These are phyloP conservation scores for Aphaenogaster rudis DNA, from an alignment of 1,140 invertebrate species.

Conservation along the genomic window DNA sequence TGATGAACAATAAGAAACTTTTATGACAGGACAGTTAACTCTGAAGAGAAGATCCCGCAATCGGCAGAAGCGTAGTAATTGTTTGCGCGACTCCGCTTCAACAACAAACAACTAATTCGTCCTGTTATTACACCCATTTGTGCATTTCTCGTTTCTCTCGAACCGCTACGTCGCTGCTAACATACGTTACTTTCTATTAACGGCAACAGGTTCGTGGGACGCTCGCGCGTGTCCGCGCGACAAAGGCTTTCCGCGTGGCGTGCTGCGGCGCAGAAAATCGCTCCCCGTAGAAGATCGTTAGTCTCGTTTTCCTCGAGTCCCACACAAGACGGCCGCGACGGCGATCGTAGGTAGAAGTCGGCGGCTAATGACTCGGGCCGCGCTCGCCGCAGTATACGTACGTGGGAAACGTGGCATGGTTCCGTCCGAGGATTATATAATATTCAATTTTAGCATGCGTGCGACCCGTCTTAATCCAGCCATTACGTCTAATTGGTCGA, in stretches of 20 bases:
- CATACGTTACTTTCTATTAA: constrained; percentile 41
- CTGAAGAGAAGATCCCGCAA: background rate
- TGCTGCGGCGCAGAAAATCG: constrained; percentile 54
- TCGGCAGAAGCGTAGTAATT: background rate
- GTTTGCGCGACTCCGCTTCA: background rate
- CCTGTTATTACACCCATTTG: constrained; percentile 5
- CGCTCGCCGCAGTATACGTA: constrained; percentile 60
- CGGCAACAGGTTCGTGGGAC: constrained; percentile 35
- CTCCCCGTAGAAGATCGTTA: constrained; percentile 49
- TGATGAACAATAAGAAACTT: background rate
- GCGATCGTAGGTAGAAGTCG: constrained; percentile 61
- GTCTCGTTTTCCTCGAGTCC: constrained; percentile 66
- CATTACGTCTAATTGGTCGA: constrained; percentile 81
- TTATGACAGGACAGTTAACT: background rate
- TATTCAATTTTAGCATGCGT: constrained; percentile 80
- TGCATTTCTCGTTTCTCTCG: constrained; percentile 18
- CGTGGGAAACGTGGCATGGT: constrained; percentile 71
- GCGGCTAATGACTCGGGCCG: constrained; percentile 50
- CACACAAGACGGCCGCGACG: constrained; percentile 25
- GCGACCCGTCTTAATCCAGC: constrained; percentile 79
- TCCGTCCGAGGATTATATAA: constrained; percentile 75
- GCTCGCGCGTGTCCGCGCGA: constrained; percentile 46
- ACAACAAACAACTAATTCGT: background rate
- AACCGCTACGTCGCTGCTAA: background rate
- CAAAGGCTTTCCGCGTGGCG: constrained; percentile 56